Evolutionary conservation across 2,797 vertebrate species (phyloP), one percentile per base, ranked within the genome.

Genomic region (Limosa lapponica): DNA sequence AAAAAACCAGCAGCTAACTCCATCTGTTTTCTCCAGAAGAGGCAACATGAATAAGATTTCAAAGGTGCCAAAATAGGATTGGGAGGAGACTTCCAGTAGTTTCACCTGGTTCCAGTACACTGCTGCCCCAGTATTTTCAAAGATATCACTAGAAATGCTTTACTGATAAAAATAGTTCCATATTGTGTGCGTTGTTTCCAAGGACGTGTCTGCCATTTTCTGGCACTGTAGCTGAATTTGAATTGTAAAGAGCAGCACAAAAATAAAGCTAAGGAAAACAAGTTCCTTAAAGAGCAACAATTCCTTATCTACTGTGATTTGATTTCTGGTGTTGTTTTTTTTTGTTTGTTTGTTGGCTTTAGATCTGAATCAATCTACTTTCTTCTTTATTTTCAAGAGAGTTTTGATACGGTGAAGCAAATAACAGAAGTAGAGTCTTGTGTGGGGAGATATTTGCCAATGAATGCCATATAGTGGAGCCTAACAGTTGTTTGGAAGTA

Each of bases 1-100:
- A 43, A 79, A 91, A 93, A 69, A 10, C 0, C 43, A 84, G 70
- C 32, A 58, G 69, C 59, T 86, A 69, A 41, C 62, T 91, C 83
- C 57, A 51, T 94, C 72, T 81, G 61, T 83, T 93, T 87, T 55
- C 48, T 77, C 43, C 64, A 59, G 43, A 82, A 92, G 67, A 87
- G 37, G 39, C 67, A 84, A 81, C 22, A 17, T 19, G 52, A 46
- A 24, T 51, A 36, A 58, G 36, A 89, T 84, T 89, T 82, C 58
- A 24, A 27, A 82, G 59, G 36, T 82, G 66, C 51, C 74, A 84
- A 72, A 85, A 57, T 32, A 24, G 55, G 43, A 25, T 6, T 51
- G 52, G 30, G 48, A 25, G 51, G 67, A 73, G 41, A 22, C 65
- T 83, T 86, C 77, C 57, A 13, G 25, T 49, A 81, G 43, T 43